A percentile compares a stretch with the other conserved stretches of the same genome.
Evolutionary conservation across 2,113 vertebrate species (phyloP).

Genomic region (Pelecanus crispus): DNA sequence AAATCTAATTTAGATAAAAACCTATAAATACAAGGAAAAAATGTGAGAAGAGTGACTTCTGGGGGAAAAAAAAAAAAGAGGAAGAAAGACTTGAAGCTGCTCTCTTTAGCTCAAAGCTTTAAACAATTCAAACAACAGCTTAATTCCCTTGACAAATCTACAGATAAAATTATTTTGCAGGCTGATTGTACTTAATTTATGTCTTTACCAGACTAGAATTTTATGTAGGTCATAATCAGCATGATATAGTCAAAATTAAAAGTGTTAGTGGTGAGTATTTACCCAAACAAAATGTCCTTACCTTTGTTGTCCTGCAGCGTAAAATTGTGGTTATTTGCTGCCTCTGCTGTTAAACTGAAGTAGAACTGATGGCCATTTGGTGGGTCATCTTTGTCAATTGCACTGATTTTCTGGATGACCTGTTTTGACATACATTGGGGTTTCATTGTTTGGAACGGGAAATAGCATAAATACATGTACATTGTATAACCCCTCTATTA

Average conservation of each 20-base stretch:
- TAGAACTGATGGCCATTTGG: constrained; percentile 89
- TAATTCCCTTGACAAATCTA: constrained; percentile 49
- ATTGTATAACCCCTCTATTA: not conserved
- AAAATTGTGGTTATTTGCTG: constrained; percentile 89
- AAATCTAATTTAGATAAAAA: constrained; percentile 24
- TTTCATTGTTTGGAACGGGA: not conserved
- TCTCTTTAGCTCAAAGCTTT: constrained; percentile 21
- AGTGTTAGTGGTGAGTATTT: not conserved
- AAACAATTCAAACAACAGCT: constrained; percentile 52
- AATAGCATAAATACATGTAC: not conserved
- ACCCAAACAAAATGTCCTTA: constrained; percentile 14
- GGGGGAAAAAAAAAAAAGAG: not conserved
- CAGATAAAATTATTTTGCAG: constrained; percentile 44
- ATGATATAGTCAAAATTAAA: not conserved
- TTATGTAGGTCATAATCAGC: not conserved
- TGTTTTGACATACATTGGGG: constrained; percentile 30
- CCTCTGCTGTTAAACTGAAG: constrained; percentile 83
- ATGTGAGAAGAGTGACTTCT: not conserved
- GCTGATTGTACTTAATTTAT: constrained; percentile 43
- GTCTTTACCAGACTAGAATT: not conserved
- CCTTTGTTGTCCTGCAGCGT: constrained; percentile 95
- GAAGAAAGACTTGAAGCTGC: not conserved
- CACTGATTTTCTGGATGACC: constrained; percentile 96
- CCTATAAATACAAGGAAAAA: not conserved
- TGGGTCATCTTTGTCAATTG: constrained; percentile 91